Evolutionary conservation across 2,888 invertebrate genomes (phyloP), one percentile per base, ranked within the genome.

Genomic region (Hydrotaea diabolus): DNA sequence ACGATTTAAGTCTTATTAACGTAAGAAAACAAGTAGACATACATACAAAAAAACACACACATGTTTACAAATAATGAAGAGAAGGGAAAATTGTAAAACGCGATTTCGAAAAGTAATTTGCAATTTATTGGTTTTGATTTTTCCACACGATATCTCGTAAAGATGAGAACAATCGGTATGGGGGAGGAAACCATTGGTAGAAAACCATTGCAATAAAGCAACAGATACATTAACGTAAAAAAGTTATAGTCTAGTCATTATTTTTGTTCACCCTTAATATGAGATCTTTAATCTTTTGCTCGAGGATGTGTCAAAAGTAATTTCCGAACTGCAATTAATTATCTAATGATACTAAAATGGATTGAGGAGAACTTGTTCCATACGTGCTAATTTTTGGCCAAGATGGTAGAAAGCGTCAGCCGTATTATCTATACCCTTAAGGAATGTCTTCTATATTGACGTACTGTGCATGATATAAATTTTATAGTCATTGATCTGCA

Each of bases 111-210:
- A 21, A 19, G 69, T 39, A 69, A 69, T 39, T 66, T 77, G 66
- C 55, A 39, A 66, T 77, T 77, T 77, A 77, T 66, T 4, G 76
- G 26, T 77, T 77, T 21, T 39, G 53, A 77, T 66, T 77, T 43
- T 77, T 36, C 39, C 57, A 57, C 57, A 21, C 57, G 57, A 57
- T 57, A 57, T 57, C 57, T 21, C 57, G 57, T 21, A 9, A 57
- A 57, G 21, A 21, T 21, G 23, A 11, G 19, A 9, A 57, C 9
- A 2, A 21, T 57, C 11, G 11, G 11, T 0, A 21, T 11, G 57
- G 13, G 1, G 21, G 11, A 1, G 19, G n/a, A 0, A 57, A 21
- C 3, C 21, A 19, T 2, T 7, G n/a, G 7, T 11, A 8, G 21
- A 21, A 11, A 21, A 2, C 7, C 7, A 7, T 21, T 21, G 57